Conservation (phyloP, 2,113 vertebrate species). For the Melanerpes aurifrons region DNA sequence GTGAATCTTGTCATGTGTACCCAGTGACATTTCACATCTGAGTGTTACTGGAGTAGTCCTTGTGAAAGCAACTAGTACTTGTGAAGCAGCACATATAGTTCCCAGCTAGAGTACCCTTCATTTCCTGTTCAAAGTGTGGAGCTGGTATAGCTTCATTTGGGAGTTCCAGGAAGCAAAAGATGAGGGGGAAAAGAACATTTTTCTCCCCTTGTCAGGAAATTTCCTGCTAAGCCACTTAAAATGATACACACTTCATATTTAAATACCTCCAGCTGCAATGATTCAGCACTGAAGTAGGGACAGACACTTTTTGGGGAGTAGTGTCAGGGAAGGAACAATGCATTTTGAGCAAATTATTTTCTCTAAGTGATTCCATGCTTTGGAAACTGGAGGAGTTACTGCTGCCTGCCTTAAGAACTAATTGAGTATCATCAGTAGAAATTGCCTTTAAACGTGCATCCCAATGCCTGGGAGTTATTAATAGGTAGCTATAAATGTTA, state of each 20-base stretch:
- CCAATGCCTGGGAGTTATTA: fast-evolving
- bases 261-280: background rate
- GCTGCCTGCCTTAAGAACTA: background rate
- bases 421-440: background rate
- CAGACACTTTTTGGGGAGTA: too few species aligned
- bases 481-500: background rate
- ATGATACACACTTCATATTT: background rate
- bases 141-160: background rate
- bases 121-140: fast-evolving
- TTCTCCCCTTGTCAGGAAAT: background rate
- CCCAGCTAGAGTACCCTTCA: fast-evolving
- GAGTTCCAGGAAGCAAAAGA: background rate
- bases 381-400: background rate
- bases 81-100: fast-evolving
- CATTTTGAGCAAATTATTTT: background rate
- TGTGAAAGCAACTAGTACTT: fast-evolving
- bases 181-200: background rate
- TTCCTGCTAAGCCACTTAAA: background rate
- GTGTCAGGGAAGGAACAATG: background rate
- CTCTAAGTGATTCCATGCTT: background rate
- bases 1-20: fast-evolving
- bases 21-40: fast-evolving
- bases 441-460: background rate
- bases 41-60: fast-evolving
- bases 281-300: background rate